These are phyloP conservation scores for Netelia virgata DNA, from an alignment of 2,888 invertebrate genomes.

Conservation along the genomic window DNA sequence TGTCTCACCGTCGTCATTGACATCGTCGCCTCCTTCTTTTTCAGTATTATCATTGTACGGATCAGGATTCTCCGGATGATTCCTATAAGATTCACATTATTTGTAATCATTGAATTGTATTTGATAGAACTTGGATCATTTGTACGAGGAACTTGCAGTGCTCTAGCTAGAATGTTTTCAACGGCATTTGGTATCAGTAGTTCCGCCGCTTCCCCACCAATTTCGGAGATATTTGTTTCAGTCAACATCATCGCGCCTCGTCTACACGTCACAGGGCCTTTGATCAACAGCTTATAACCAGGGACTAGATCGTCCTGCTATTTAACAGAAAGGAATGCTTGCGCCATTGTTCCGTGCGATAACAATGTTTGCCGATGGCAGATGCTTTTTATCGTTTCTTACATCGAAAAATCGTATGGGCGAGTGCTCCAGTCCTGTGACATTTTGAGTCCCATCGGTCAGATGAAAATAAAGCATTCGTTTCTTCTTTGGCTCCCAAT, in stretches of 20 bases:
- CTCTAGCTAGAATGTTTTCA: slow-evolving; percentile 87
- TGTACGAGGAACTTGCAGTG: slow-evolving; percentile 83
- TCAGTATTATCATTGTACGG: slow-evolving; percentile 80
- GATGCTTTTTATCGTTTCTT: slow-evolving; percentile 76
- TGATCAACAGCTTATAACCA: slow-evolving; percentile 88
- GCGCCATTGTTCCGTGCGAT: background rate
- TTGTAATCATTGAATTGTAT: background rate
- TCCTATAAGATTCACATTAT: slow-evolving; percentile 23
- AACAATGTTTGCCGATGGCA: background rate
- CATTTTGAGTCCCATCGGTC: slow-evolving; percentile 91
- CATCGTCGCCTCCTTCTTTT: slow-evolving; percentile 66
- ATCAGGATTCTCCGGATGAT: slow-evolving; percentile 82
- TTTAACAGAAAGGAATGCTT: background rate
- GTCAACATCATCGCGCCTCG: slow-evolving; percentile 90
- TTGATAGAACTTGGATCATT: no score
- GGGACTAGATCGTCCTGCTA: slow-evolving; percentile 84
- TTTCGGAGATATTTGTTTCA: slow-evolving; percentile 86
- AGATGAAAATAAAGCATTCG: slow-evolving; percentile 90
- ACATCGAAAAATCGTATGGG: slow-evolving; percentile 87
- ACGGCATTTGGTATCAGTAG: slow-evolving; percentile 87
- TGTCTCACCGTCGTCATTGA: slow-evolving; percentile 9
- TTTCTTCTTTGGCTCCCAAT: slow-evolving; percentile 86
- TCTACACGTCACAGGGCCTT: slow-evolving; percentile 90
- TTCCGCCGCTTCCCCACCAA: slow-evolving; percentile 91
- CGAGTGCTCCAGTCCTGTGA: slow-evolving; percentile 90